Conservation (phyloP, 2,888 invertebrate genomes). For the Endotricha flammealis region DNA sequence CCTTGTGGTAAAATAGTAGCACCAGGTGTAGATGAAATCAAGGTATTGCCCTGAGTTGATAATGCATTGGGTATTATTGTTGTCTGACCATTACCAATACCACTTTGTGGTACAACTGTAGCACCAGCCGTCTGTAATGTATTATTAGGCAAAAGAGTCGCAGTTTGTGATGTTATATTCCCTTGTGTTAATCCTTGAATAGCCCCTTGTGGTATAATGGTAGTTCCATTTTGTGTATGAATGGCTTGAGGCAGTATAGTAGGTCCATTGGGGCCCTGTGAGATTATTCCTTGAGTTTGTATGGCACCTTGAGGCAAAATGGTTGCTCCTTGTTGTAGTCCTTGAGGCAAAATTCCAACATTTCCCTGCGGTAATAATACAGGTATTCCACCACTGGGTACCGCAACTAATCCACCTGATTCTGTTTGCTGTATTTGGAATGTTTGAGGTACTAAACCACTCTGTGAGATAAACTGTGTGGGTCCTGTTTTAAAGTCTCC, state of each 20-base stretch:
- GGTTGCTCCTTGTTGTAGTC: conserved; percentile 75
- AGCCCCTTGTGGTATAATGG: conserved; percentile 80
- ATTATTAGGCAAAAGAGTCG: conserved; percentile 58
- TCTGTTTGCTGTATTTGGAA: conserved; percentile 80
- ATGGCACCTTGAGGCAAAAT: conserved; percentile 78
- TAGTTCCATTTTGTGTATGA: conserved; percentile 78
- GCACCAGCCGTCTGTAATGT: conserved; percentile 59
- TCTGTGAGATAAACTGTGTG: conserved; percentile 76
- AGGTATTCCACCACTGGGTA: conserved; percentile 79
- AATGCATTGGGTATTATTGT: conserved; percentile 70
- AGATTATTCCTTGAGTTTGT: conserved; percentile 70
- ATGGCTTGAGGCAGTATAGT: conserved; percentile 80
- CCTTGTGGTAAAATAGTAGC: conserved; percentile 81
- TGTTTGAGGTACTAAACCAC: conserved; percentile 76
- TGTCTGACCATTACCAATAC: conserved; percentile 69
- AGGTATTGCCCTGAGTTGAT: conserved; percentile 73
- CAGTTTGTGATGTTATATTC: conserved; percentile 58
- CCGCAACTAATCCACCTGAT: conserved; percentile 77
- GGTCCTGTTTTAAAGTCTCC: conserved; percentile 75
- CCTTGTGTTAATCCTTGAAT: conserved; percentile 62
- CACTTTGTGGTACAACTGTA: conserved; percentile 68
- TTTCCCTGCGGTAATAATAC: conserved; percentile 74
- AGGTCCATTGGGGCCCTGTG: conserved; percentile 76
- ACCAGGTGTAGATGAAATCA: conserved; percentile 74
- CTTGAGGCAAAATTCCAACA: conserved; percentile 70